These are phyloP conservation scores for Chelonia mydas DNA, from an alignment of 2,797 vertebrate genomes.

Conservation along the genomic window DNA sequence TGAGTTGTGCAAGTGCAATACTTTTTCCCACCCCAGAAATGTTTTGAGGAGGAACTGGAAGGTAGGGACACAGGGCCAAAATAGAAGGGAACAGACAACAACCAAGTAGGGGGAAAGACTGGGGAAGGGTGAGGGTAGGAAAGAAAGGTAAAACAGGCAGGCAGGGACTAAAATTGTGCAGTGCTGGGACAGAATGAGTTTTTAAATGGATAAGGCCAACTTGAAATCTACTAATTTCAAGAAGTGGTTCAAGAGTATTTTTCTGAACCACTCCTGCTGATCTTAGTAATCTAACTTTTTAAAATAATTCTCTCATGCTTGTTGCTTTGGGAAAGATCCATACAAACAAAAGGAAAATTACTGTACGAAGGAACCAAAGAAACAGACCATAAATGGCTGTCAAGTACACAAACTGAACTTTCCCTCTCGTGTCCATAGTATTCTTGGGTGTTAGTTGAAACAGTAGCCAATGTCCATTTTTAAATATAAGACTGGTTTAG, in stretches of 20 bases:
- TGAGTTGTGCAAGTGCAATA: background rate
- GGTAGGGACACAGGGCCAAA: background rate
- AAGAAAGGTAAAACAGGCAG: background rate
- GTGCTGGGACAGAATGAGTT: fast-evolving
- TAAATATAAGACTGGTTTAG: background rate
- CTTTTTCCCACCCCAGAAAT: background rate
- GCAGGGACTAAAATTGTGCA: too few species aligned
- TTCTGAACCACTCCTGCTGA: background rate
- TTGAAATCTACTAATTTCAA: background rate
- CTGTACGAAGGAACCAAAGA: fast-evolving
- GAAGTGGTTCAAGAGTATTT: background rate
- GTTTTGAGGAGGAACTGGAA: background rate
- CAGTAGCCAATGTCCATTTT: background rate
- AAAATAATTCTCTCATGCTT: background rate
- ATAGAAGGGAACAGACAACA: background rate
- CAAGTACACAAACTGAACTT: background rate
- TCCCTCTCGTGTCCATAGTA: background rate
- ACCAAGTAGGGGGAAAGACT: background rate
- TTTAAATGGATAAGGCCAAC: background rate
- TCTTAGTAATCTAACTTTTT: fast-evolving
- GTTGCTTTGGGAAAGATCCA: background rate
- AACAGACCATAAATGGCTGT: fast-evolving
- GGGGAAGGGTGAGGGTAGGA: background rate
- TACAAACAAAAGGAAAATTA: background rate
- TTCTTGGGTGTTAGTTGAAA: background rate